Evolutionary conservation across 2,888 invertebrate genomes (phyloP).

Genomic region (Parnassius mnemosyne): DNA sequence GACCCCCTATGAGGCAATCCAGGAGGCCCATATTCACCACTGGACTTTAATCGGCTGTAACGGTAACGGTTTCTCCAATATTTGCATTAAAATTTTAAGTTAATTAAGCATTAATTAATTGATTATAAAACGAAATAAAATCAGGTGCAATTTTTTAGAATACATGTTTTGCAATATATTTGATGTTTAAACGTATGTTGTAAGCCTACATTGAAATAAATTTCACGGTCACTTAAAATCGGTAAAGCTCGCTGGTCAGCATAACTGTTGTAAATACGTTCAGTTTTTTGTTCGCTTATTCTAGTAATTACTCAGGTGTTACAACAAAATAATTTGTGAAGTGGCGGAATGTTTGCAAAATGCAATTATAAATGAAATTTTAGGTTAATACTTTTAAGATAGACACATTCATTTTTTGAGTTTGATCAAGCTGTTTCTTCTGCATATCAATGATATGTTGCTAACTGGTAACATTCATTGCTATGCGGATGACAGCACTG

Average conservation of each 20-base stretch:
- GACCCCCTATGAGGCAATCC: no score
- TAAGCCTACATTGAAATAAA: slow-evolving; percentile 45
- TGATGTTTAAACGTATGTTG: slow-evolving; percentile 22
- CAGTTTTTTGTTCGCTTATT: slow-evolving; percentile 16
- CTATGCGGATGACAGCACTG: no score
- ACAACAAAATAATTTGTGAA: slow-evolving; percentile 4
- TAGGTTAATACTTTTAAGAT: background rate
- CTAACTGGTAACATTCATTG: no score
- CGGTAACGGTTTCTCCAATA: no score
- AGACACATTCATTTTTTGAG: no score
- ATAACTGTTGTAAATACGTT: slow-evolving; percentile 19
- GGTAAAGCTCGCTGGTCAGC: slow-evolving; percentile 15
- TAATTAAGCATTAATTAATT: background rate
- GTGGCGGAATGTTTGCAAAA: background rate
- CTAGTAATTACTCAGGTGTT: slow-evolving; percentile 5
- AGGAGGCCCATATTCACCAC: no score
- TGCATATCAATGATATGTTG: no score
- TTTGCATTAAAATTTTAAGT: no score
- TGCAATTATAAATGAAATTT: background rate
- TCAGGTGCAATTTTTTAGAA: background rate
- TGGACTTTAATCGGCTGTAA: no score
- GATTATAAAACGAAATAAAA: slow-evolving; percentile 1
- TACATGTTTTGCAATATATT: slow-evolving; percentile 5
- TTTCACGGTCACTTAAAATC: slow-evolving; percentile 60
- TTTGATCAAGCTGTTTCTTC: no score